phyloP scores from a whole-genome alignment of 2,888 invertebrate species.

The Agrochola litura region DNA sequence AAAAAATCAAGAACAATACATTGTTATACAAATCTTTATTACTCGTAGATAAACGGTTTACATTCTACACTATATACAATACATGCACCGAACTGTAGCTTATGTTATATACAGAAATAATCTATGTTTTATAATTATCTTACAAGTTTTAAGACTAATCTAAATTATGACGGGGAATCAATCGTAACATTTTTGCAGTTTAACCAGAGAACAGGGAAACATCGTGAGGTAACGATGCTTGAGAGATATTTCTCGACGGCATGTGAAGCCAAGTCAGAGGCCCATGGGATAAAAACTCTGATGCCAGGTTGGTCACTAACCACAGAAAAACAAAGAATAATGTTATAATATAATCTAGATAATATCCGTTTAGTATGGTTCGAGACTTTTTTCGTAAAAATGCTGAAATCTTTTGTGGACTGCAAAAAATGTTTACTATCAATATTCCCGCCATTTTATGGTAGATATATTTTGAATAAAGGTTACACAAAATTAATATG shows the following conservation, averaged over 20 bases:
- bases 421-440: conserved; percentile 22
- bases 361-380: not conserved
- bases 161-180: not conserved
- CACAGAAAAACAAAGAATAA: too few relatives aligned
- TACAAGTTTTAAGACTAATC: conserved; percentile 49
- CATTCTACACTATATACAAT: conserved; percentile 77
- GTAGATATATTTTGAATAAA: conserved; percentile 44
- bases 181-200: conserved; percentile 16
- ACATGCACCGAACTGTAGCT: conserved; percentile 73
- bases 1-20: conserved; percentile 42
- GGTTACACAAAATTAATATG: conserved; percentile 47
- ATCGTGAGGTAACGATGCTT: too few relatives aligned
- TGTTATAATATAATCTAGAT: not conserved
- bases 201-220: too few relatives aligned
- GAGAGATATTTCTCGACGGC: too few relatives aligned
- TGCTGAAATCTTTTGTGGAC: not conserved
- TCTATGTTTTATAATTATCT: conserved; percentile 47
- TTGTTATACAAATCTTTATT: conserved; percentile 80
- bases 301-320: too few relatives aligned
- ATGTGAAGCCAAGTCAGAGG: too few relatives aligned
- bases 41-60: conserved; percentile 73
- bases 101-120: conserved; percentile 67
- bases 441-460: conserved; percentile 14
- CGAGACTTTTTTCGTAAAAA: not conserved
- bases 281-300: too few relatives aligned